Percentiles rank a stretch among this genome's conserved stretches.
Conservation (phyloP, 2,797 vertebrate genomes). For the Darevskia mixta region DNA sequence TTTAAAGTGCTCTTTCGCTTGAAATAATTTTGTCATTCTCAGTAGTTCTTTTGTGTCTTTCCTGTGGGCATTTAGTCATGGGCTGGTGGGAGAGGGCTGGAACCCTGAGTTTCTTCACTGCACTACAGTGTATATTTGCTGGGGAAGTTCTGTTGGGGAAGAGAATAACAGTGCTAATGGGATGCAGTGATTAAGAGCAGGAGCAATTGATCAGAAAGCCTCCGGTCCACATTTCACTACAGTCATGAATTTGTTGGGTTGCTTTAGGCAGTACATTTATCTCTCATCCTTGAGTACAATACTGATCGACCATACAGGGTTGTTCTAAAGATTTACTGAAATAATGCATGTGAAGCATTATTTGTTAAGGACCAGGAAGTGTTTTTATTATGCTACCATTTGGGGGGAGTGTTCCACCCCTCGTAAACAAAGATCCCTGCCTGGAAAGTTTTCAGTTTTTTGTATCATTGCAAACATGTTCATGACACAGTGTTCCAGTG, state of each 20-base stretch:
- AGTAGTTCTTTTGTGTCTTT: constrained; percentile 4
- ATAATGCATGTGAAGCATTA: background rate
- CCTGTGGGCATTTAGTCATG: constrained; percentile 16
- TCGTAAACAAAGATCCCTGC: background rate
- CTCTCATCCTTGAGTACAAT: background rate
- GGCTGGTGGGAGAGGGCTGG: background rate
- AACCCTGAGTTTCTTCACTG: background rate
- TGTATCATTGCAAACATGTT: background rate
- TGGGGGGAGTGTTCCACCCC: background rate
- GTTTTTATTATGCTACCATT: background rate
- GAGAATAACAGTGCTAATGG: background rate
- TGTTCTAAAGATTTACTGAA: background rate
- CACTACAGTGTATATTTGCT: background rate
- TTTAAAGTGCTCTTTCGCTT: constrained; percentile 10
- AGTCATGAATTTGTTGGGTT: background rate
- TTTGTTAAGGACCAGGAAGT: background rate
- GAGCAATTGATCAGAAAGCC: background rate
- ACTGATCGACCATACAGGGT: too few relatives aligned
- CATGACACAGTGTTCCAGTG: background rate
- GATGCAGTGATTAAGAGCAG: background rate
- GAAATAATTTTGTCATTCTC: background rate
- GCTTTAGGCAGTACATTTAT: background rate
- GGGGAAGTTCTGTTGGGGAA: background rate
- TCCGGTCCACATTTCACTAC: background rate
- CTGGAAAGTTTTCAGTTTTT: background rate